Base-by-base conservation (phyloP, 2,113 vertebrate genomes). In the Condylura cristata region DNA sequence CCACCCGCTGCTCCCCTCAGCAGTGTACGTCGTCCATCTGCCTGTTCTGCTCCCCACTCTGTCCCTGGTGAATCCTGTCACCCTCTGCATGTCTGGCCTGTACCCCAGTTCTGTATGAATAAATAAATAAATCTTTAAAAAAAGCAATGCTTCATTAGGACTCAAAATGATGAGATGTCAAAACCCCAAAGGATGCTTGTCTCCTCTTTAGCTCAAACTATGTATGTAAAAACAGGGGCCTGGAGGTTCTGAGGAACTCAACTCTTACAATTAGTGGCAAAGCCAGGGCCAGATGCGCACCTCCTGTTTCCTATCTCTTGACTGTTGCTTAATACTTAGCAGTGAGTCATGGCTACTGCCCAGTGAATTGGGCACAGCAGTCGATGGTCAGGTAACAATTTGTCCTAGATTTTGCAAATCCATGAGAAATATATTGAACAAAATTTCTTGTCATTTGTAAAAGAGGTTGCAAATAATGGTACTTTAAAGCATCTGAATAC, bases 401-500 rank as follows among this genome's bases (percentile, higher is more conserved):
- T 86, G 41, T 74, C 94, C 24, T 72, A 41, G 72, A 88, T 83
- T 96, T 82, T 94, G 18, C n/a, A 61, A 93, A 95, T 65, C 34
- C 20, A 75, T 41, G 32, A 30, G 48, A 91, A 93, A 93, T 74
- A 12, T 46, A 87, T 78, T 65, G 60, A 79, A 79, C 28, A 39
- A 46, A 83, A 87, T 96, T 95, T 84, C 44, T 34, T 71, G 78
- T 94, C 75, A 87, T 91, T 94, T 96, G 90, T 53, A 28, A 58
- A 87, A 96, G 72, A 95, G 89, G 34, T 17, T 44, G 65, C 92
- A 94, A 95, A 86, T 90, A 81, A 72, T 68, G 48, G 90, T 81
- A 76, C 85, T 95, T 95, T 76, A 90, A 86, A 39, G 37, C 51
- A 32, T 71, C 39, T 71, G 85, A 83, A 82, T 93, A 78, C 34